A percentile compares a stretch with the other conserved stretches of the same genome.
These are phyloP conservation scores for Gandaritis pyraliata DNA, from an alignment of 2,888 invertebrate species.

Conservation along the genomic window DNA sequence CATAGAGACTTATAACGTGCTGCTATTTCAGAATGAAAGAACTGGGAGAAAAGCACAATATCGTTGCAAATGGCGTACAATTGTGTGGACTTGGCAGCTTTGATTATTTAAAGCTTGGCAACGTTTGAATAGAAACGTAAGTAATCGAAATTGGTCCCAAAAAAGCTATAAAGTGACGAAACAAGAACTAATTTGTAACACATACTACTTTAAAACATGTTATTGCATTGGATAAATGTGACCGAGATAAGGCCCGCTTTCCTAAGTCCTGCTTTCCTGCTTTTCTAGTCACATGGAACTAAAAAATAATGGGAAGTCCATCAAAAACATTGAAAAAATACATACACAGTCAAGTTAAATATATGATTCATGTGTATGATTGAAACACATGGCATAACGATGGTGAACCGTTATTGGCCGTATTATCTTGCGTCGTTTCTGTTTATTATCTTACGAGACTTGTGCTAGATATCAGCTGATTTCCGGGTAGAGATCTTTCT, in stretches of 20 bases:
- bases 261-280: too few relatives aligned
- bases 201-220: too few relatives aligned
- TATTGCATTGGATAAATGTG: background rate
- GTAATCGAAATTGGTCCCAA: conserved; percentile 24
- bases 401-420: too few relatives aligned
- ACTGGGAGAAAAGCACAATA: conserved; percentile 33
- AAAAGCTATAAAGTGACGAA: conserved; percentile 3
- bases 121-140: conserved; percentile 27
- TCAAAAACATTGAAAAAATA: too few relatives aligned
- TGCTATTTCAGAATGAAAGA: conserved; percentile 24
- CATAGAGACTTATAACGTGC: conserved; percentile 14
- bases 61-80: conserved; percentile 36
- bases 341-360: too few relatives aligned
- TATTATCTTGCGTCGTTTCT: conserved; percentile 11
- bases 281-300: too few relatives aligned
- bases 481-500: background rate
- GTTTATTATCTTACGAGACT: conserved; percentile 18
- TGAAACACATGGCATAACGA: too few relatives aligned
- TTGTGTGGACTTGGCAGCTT: conserved; percentile 36
- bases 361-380: too few relatives aligned
- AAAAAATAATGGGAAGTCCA: background rate
- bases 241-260: too few relatives aligned
- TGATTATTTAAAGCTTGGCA: conserved; percentile 16
- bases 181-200: too few relatives aligned
- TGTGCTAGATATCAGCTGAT: conserved; percentile 11